Evolutionary conservation across 1,140 invertebrate species (phyloP).

Genomic region (Varroa destructor): DNA sequence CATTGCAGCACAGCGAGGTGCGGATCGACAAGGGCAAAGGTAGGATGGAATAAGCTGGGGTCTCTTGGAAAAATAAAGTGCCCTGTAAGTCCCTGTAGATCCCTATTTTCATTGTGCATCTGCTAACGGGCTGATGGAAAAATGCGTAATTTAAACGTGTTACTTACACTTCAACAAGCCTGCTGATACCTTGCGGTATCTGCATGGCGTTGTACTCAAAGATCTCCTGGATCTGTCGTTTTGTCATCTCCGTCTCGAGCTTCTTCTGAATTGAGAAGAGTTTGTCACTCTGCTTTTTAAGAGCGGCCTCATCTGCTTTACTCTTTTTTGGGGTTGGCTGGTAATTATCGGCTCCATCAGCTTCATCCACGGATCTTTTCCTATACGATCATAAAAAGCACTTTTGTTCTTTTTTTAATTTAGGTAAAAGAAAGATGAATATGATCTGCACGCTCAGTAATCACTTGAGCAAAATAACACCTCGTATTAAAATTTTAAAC

Average conservation of each 20-base stretch:
- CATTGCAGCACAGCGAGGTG: no score
- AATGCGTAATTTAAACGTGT: neutral
- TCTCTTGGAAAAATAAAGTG: no score
- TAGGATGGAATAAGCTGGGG: no score
- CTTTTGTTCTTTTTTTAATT: conserved; percentile 25
- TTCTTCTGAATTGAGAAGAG: conserved; percentile 42
- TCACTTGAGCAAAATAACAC: no score
- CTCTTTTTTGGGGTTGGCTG: neutral
- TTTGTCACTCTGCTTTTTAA: conserved; percentile 43
- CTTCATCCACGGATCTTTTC: conserved; percentile 39
- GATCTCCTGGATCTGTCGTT: conserved; percentile 49
- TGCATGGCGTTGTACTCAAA: conserved; percentile 59
- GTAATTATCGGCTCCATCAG: conserved; percentile 36
- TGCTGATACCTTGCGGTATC: conserved; percentile 50
- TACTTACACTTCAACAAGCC: conserved; percentile 43
- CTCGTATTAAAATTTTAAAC: no score
- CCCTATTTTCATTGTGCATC: no score
- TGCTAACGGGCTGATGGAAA: no score
- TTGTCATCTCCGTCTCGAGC: conserved; percentile 39
- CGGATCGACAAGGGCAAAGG: no score
- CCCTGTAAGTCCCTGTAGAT: no score
- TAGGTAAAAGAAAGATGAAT: neutral
- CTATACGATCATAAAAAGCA: conserved; percentile 29
- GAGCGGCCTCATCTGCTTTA: neutral
- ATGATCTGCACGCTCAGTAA: no score